Evolutionary conservation across 2,113 vertebrate species (phyloP).

Genomic region (Trachemys scripta): DNA sequence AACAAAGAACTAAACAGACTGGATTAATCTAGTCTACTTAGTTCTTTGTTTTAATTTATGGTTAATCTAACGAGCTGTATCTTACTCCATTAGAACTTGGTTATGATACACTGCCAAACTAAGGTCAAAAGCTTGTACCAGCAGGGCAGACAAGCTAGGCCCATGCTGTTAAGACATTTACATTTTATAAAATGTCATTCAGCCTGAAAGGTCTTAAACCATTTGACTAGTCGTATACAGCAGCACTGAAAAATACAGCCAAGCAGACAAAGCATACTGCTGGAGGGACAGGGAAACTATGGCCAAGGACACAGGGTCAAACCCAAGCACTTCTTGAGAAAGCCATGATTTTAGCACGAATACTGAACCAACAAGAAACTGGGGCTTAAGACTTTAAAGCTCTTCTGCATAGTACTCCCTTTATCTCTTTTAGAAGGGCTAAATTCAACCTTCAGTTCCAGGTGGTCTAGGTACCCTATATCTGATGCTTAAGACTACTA

Average conservation of each 20-base stretch:
- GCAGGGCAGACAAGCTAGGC: not conserved
- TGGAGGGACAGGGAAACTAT: not conserved
- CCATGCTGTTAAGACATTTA: not conserved
- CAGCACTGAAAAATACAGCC: not conserved
- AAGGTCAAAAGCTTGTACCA: not conserved
- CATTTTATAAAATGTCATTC: not conserved
- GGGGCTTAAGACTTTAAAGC: fast-evolving
- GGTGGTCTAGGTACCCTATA: not conserved
- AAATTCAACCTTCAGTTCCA: fast-evolving
- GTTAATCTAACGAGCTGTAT: too few relatives aligned
- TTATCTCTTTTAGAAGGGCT: not conserved
- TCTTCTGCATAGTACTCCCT: not conserved
- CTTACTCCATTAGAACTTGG: not conserved
- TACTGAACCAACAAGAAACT: not conserved
- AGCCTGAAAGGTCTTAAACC: not conserved
- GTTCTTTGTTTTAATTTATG: too few relatives aligned
- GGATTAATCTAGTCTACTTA: too few relatives aligned
- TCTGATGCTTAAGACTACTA: fast-evolving
- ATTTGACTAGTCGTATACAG: fast-evolving
- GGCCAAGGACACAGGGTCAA: slow-evolving; percentile 60
- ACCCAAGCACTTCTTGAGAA: not conserved
- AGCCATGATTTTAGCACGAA: fast-evolving
- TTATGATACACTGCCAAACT: not conserved
- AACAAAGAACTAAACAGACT: too few relatives aligned
- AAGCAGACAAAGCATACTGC: not conserved